phyloP scores from a whole-genome alignment of 2,113 vertebrate species.

The Abramis brama region DNA sequence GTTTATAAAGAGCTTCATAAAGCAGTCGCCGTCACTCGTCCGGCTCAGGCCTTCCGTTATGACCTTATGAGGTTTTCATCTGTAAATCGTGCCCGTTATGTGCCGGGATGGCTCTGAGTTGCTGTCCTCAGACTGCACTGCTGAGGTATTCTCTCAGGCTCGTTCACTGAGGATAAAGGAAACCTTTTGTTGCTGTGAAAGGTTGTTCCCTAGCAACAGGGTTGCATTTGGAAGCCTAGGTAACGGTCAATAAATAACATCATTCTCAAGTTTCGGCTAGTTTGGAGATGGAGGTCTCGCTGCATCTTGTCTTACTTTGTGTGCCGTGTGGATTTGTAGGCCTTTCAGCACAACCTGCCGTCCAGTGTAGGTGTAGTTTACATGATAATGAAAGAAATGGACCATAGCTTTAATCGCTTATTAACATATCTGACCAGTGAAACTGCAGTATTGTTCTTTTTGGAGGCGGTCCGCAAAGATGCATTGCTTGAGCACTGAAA shows the following conservation, averaged over 20 bases:
- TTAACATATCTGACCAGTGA: background rate
- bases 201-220: constrained; percentile 82
- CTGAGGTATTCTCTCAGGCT: constrained; percentile 69
- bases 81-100: background rate
- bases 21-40: background rate
- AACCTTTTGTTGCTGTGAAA: constrained; percentile 80
- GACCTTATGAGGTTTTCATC: background rate
- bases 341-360: background rate
- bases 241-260: constrained; percentile 68
- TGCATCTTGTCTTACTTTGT: constrained; percentile 51
- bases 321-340: background rate
- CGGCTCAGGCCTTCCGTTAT: background rate
- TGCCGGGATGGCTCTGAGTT: constrained; percentile 13
- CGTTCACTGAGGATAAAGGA: constrained; percentile 60
- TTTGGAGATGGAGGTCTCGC: constrained; percentile 47
- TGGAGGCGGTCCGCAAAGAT: background rate
- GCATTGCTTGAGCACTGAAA: background rate
- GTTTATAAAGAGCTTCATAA: background rate
- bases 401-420: background rate
- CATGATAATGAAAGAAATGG: background rate
- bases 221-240: constrained; percentile 76
- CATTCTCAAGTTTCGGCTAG: constrained; percentile 61
- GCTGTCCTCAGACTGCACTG: constrained; percentile 47
- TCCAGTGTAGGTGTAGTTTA: background rate
- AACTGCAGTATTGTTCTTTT: background rate